These are phyloP conservation scores for Oxyruncus cristatus DNA, from an alignment of 2,113 vertebrate species.

Conservation along the genomic window DNA sequence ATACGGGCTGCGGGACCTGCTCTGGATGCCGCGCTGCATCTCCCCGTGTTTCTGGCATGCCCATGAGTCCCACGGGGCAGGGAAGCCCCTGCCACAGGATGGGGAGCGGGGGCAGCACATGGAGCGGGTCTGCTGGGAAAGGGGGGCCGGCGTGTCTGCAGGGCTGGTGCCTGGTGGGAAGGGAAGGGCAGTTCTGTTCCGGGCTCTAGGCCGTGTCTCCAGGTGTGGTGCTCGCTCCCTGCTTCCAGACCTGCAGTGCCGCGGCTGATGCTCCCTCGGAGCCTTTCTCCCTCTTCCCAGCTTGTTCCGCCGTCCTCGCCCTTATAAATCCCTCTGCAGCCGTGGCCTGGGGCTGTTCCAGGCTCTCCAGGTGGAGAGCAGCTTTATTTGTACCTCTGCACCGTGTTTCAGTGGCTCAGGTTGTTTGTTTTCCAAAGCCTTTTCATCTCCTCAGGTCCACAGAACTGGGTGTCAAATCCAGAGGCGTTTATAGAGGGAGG, in stretches of 20 bases:
- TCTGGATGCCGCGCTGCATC: not conserved
- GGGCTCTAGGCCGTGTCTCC: not conserved
- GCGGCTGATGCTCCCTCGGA: not conserved
- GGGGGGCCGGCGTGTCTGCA: too few relatives aligned
- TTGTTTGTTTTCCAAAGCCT: not conserved
- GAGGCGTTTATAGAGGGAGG: accelerated
- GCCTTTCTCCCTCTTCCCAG: not conserved
- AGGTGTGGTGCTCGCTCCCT: not conserved
- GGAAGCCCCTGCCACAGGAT: too few relatives aligned
- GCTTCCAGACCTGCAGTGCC: not conserved
- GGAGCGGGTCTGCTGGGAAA: not conserved
- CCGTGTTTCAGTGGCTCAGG: accelerated
- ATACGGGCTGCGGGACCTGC: not conserved
- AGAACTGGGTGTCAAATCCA: not conserved
- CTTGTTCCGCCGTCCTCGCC: accelerated
- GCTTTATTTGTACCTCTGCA: not conserved
- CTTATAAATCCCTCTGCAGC: not conserved
- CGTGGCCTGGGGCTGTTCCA: not conserved
- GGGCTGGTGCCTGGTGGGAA: not conserved
- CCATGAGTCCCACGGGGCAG: too few relatives aligned
- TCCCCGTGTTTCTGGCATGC: too few relatives aligned
- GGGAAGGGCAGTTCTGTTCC: not conserved
- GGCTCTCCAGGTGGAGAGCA: not conserved
- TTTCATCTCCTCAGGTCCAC: accelerated
- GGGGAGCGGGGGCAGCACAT: not conserved